phyloP scores from a whole-genome alignment of 2,113 vertebrate species.

The Piprites chloris region DNA sequence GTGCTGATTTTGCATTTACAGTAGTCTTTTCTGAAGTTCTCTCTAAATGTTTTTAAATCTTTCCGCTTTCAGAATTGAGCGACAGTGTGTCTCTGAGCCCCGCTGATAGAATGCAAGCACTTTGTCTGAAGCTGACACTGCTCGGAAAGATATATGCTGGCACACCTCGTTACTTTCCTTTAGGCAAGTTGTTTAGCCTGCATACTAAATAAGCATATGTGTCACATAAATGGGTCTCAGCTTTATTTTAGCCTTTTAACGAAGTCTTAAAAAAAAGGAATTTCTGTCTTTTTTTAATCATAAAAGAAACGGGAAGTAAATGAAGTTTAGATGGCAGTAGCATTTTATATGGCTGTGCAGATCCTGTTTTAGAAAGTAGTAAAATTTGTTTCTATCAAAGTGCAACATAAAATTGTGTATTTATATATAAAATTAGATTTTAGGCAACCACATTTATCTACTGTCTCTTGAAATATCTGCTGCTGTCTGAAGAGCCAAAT shows the following conservation, averaged over 20 bases:
- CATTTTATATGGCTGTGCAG: not conserved
- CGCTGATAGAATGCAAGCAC: slow-evolving; percentile 86
- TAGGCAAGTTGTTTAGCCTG: slow-evolving; percentile 75
- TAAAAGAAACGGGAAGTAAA: not conserved
- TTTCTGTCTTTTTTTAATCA: not conserved
- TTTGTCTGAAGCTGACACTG: slow-evolving; percentile 90
- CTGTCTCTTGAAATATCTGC: not conserved
- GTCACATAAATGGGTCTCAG: not conserved
- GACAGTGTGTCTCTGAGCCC: slow-evolving; percentile 85
- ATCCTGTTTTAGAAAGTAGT: not conserved
- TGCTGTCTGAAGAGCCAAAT: not conserved
- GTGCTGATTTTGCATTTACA: not conserved
- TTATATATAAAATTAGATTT: not conserved
- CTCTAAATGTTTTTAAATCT: not conserved
- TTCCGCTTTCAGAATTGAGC: slow-evolving; percentile 79
- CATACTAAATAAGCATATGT: not conserved
- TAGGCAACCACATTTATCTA: not conserved
- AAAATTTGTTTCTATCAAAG: not conserved
- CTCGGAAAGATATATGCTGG: slow-evolving; percentile 92
- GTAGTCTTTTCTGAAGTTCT: not conserved
- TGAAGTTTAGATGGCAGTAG: not conserved
- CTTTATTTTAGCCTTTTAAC: not conserved
- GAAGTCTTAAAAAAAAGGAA: not conserved
- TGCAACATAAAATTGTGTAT: not conserved
- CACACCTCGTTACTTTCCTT: slow-evolving; percentile 95